Base-by-base conservation (phyloP, 2,888 invertebrate species). In the Trilocha varians region DNA sequence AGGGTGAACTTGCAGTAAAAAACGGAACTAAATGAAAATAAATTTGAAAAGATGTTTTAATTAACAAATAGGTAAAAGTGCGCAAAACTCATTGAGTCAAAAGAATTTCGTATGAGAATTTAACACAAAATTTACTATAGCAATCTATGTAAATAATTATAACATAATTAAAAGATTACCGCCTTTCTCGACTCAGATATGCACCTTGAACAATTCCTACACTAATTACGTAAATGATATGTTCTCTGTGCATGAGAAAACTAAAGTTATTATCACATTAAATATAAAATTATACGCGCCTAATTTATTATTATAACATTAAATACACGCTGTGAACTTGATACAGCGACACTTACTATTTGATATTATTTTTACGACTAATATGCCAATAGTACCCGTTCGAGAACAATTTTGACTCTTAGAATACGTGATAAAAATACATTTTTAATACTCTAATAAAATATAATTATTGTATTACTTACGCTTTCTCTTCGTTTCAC, bases 391-490 rank as follows among this genome's bases (percentile, higher is more conserved):
- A 25, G 6, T 25, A 11, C 25, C 11, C 25, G 25, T 11, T 25
- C 11, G 25, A 25, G 11, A 3, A 3, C 5, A 3, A 2, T 25
- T 25, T 25, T 25, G 25, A 25, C 25, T 25, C 11, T 25, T 25
- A 59, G 58, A 63, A 68, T 57, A 62, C 59, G 61, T 60, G 56
- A 75, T 77, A 73, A 74, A 75, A 70, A 65, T 59, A 55, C 59
- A 53, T 62, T 62, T 65, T 62, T 65, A 70, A 56, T 57, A 64
- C 68, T 60, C 57, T 58, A 57, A 67, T 73, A 70, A 72, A 70
- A 49, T 57, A 49, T 67, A 64, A 69, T 69, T 68, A 69, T 62
- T 64, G 57, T 57, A 56, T 44, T 54, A 51, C 48, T 57, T 55
- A 41, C 56, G 60, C 64, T 65, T 63, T 63, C 65, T 58, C 61